Evolutionary conservation across 2,113 vertebrate species (phyloP).

Genomic region (Pseudolaguvia tuberculata): DNA sequence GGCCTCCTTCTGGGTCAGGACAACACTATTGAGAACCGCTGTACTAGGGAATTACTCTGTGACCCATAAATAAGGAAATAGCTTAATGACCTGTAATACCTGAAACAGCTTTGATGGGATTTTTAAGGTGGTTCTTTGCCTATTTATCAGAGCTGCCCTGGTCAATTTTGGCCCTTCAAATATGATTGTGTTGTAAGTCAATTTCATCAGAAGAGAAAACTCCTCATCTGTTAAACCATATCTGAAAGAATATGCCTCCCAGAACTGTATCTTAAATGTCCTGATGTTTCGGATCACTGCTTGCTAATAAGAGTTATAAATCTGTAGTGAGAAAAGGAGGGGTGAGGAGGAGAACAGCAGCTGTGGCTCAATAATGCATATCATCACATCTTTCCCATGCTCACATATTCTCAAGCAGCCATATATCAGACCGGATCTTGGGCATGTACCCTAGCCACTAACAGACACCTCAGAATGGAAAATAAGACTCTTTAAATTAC

Average conservation of each 20-base stretch:
- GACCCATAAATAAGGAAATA: too few relatives aligned
- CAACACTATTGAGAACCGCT: too few relatives aligned
- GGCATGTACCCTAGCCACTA: constrained; percentile 19
- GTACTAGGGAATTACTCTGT: too few relatives aligned
- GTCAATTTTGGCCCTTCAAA: neutral
- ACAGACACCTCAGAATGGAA: constrained; percentile 22
- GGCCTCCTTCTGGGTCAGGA: too few relatives aligned
- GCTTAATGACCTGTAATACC: neutral
- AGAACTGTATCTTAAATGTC: constrained; percentile 32
- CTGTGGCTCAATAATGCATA: constrained; percentile 40
- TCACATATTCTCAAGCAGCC: constrained; percentile 18
- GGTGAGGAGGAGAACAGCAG: constrained; percentile 25
- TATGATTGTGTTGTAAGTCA: neutral
- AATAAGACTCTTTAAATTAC: constrained; percentile 35
- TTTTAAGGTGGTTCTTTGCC: neutral
- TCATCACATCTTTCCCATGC: constrained; percentile 23
- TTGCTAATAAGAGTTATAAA: constrained; percentile 46
- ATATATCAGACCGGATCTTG: neutral
- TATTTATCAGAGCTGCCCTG: neutral
- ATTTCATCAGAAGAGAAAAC: neutral
- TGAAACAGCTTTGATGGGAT: neutral
- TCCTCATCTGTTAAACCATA: constrained; percentile 1
- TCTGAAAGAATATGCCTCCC: constrained; percentile 19
- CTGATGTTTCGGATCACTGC: constrained; percentile 46
- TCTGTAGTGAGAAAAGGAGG: constrained; percentile 19